Conservation (phyloP, 2,888 invertebrate species). For the Catocala sponsa region DNA sequence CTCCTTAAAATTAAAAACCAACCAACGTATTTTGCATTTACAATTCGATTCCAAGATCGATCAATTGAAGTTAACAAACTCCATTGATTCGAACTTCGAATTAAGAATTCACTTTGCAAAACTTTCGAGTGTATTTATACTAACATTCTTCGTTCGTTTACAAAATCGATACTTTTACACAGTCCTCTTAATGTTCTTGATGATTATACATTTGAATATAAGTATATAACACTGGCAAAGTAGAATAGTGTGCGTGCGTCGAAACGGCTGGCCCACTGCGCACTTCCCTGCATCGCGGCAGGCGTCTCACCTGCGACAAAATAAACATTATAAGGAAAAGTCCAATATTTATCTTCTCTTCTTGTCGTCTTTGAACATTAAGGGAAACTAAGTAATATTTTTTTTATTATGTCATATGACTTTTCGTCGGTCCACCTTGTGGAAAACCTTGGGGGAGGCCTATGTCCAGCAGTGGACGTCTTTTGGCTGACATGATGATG, state of each 20-base stretch:
- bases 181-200: constrained; percentile 19
- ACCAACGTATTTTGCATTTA: constrained; percentile 5
- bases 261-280: constrained; percentile 75
- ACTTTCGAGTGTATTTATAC: constrained; percentile 13
- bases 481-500: no score
- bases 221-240: constrained; percentile 56
- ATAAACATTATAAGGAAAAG: constrained; percentile 28
- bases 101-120: constrained; percentile 24
- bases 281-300: constrained; percentile 94
- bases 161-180: constrained; percentile 12
- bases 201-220: constrained; percentile 52
- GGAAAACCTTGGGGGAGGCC: no score
- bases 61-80: constrained; percentile 13
- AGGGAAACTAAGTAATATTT: constrained; percentile 9
- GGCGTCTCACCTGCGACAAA: constrained; percentile 92
- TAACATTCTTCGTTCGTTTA: constrained; percentile 9
- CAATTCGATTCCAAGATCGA: constrained; percentile 11
- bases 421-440: no score
- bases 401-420: constrained; percentile 10
- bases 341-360: constrained; percentile 14
- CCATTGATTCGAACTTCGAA: constrained; percentile 8
- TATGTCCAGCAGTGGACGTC: no score
- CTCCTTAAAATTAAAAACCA: constrained; percentile 16
- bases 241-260: constrained; percentile 61
- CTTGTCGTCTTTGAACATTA: constrained; percentile 14